phyloP scores from a whole-genome alignment of 2,797 vertebrate species.

The Premnoplex brunnescens region DNA sequence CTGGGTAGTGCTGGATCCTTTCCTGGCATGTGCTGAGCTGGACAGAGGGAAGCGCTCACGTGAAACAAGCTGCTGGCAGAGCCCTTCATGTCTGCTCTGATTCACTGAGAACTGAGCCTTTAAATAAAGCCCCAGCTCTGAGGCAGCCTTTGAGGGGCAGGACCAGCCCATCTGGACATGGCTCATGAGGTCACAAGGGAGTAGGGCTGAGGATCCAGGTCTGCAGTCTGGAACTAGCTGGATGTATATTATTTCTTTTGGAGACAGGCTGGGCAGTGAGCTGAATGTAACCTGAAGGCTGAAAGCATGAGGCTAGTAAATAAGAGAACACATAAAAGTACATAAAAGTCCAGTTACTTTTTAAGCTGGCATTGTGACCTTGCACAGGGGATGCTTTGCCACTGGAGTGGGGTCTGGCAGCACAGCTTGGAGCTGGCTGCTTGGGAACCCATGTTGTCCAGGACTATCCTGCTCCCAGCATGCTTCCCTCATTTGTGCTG shows the following conservation, averaged over 20 bases:
- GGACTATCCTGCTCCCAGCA: neutral
- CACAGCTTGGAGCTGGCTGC: neutral
- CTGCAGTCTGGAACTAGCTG: neutral
- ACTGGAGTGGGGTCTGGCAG: fast-evolving
- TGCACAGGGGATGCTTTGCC: neutral
- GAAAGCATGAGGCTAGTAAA: neutral
- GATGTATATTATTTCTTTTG: neutral
- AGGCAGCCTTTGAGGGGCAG: neutral
- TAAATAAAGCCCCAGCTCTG: neutral
- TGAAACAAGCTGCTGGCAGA: neutral
- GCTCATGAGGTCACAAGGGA: neutral
- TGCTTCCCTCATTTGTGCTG: neutral
- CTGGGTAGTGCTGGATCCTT: neutral
- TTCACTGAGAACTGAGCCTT: neutral
- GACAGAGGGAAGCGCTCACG: fast-evolving
- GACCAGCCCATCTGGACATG: fast-evolving
- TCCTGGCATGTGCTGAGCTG: neutral
- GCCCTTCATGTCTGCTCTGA: neutral
- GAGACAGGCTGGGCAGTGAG: neutral
- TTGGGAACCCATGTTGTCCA: neutral
- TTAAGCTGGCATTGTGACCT: neutral
- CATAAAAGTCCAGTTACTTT: neutral
- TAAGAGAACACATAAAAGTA: neutral
- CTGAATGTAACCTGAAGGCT: neutral
- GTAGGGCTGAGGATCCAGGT: neutral